Base-by-base conservation (phyloP, 2,797 vertebrate genomes). In the Rhincodon typus region DNA sequence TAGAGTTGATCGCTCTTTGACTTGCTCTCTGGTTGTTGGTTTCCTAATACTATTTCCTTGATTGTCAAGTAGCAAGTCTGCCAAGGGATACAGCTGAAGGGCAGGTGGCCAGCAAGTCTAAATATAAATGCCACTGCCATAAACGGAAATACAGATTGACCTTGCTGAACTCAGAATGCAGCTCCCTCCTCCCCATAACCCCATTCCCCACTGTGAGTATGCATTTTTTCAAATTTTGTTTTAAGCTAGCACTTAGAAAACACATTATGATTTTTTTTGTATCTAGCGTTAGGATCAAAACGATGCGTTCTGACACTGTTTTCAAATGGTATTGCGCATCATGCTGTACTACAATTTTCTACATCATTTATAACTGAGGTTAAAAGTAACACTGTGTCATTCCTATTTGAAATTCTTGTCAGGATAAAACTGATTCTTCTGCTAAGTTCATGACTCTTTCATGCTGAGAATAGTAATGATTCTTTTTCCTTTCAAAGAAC, bases 1-100 rank as follows among this genome's bases (percentile, higher is more conserved):
- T 93, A 93, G 62, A 69, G 90, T 93, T 93, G 66, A 69, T 93
- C 27, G 90, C 21, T 23, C 90, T 93, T 93, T 93, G 62, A 67
- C n/a, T 67, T 93, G 62, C 66, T 93, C 21, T 23, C 66, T 67
- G 90, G 90, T 27, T 93, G n/a, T 66, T 93, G n/a, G 66, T 66
- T 93, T 13, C 19, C 66, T 69, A 93, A 93, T 69, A 93, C 62
- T 93, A 42, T 91, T 69, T 42, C n/a, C 66, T 93, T 93, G 90
- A 93, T 93, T 91, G 57, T 23, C 34, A 19, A 91, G 88, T 10
- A 23, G 88, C n/a, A 93, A 69, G 90, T 93, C 62, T 69, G n/a
- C 90, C 90, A 67, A 93, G 90, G n/a, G 90, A 93, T 10, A 25
- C 42, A 42, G 90, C 66, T 93, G 90, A 93, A 69, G 21, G 88